These are phyloP conservation scores for Matsumyia berberina DNA, from an alignment of 2,888 invertebrate genomes.

Conservation along the genomic window DNA sequence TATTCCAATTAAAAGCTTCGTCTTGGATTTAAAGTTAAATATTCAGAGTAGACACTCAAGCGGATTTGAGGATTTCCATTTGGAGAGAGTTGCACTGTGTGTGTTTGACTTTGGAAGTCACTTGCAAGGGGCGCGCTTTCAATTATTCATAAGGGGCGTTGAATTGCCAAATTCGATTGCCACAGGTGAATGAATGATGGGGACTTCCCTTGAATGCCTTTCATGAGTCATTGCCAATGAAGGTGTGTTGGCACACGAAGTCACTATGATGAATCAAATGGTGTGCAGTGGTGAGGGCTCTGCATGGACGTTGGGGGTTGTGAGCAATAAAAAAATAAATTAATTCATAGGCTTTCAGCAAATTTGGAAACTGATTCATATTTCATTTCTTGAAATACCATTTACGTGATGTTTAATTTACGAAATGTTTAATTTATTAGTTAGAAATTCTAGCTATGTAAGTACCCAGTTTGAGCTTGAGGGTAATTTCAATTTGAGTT, in stretches of 20 bases:
- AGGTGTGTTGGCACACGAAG: neutral
- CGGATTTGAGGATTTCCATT: slow-evolving; percentile 30
- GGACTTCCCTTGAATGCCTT: slow-evolving; percentile 20
- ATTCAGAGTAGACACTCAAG: neutral
- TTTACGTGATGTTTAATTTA: too few relatives aligned
- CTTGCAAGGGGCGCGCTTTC: slow-evolving; percentile 19
- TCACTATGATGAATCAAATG: neutral
- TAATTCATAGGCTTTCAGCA: too few relatives aligned
- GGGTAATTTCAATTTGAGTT: too few relatives aligned
- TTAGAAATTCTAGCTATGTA: too few relatives aligned
- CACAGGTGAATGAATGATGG: slow-evolving; percentile 41
- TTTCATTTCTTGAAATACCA: too few relatives aligned
- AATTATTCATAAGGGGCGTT: slow-evolving; percentile 46
- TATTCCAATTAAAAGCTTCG: slow-evolving; percentile 42
- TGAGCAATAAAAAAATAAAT: too few relatives aligned
- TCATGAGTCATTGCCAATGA: slow-evolving; percentile 17
- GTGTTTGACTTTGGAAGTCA: neutral
- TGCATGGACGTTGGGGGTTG: neutral
- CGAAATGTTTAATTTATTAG: too few relatives aligned
- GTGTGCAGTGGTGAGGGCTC: neutral
- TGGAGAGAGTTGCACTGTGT: slow-evolving; percentile 6
- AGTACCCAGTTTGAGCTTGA: too few relatives aligned
- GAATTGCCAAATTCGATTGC: slow-evolving; percentile 29
- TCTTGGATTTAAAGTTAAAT: neutral
- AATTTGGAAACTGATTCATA: too few relatives aligned